phyloP scores from a whole-genome alignment of 2,797 vertebrate genomes.

The Nannoperca australis region DNA sequence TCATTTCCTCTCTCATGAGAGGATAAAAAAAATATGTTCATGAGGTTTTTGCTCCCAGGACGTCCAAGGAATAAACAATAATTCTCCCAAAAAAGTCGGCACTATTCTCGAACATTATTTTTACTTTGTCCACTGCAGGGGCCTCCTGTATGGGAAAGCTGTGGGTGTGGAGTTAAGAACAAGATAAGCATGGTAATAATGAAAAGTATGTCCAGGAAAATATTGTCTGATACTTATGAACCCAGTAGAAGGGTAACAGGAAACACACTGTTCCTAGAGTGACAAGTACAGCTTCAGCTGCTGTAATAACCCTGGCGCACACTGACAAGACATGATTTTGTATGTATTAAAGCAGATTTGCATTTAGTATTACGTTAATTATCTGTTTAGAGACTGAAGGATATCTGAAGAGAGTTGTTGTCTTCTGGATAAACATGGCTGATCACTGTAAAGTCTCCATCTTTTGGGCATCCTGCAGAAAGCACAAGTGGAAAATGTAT shows the following conservation, averaged over 20 bases:
- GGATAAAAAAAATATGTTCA: slow-evolving; percentile 57
- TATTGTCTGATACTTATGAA: slow-evolving; percentile 60
- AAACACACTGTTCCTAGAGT: slow-evolving; percentile 21
- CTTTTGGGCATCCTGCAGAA: slow-evolving; percentile 84
- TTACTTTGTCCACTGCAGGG: slow-evolving; percentile 87
- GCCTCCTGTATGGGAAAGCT: slow-evolving; percentile 90
- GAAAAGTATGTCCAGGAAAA: slow-evolving; percentile 62
- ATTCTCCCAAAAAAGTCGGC: slow-evolving; percentile 96
- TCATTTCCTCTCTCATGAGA: slow-evolving; percentile 72
- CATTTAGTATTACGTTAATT: neutral
- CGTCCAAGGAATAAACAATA: slow-evolving; percentile 91
- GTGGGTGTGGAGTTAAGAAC: slow-evolving; percentile 89
- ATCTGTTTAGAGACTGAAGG: slow-evolving; percentile 77
- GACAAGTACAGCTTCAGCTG: slow-evolving; percentile 38
- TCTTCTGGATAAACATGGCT: slow-evolving; percentile 91
- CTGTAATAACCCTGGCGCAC: neutral
- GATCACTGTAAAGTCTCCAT: slow-evolving; percentile 79
- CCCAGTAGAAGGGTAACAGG: slow-evolving; percentile 66
- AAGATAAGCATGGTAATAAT: slow-evolving; percentile 55
- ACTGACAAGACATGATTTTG: neutral
- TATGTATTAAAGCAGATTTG: neutral
- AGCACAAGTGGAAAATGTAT: slow-evolving; percentile 27
- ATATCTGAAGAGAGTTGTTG: slow-evolving; percentile 93
- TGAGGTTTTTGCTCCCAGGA: slow-evolving; percentile 88
- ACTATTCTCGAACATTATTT: slow-evolving; percentile 93